Conservation (phyloP, 2,113 vertebrate genomes). For the Xenopus borealis region DNA sequence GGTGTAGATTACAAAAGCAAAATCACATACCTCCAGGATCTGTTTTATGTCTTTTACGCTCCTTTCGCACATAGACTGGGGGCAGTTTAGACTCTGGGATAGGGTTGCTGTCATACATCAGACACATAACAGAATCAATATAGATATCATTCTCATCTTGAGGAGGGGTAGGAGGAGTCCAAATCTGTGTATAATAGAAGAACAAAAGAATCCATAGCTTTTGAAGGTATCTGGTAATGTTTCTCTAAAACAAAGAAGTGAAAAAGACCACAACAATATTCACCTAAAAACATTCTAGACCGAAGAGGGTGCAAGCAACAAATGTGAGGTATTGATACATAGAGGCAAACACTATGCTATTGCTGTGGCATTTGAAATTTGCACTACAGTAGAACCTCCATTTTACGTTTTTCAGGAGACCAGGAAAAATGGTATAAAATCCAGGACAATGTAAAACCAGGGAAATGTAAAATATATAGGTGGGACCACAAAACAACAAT, state of each 20-base stretch:
- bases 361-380: neutral
- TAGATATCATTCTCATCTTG: constrained; percentile 93
- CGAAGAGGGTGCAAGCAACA: too few species aligned
- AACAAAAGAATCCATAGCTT: neutral
- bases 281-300: too few species aligned
- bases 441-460: too few species aligned
- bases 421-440: too few species aligned
- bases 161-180: constrained; percentile 90
- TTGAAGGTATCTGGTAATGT: too few species aligned
- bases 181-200: constrained; percentile 67
- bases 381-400: too few species aligned
- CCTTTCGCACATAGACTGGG: constrained; percentile 84
- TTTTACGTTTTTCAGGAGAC: too few species aligned
- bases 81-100: constrained; percentile 87
- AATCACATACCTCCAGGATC: constrained; percentile 73
- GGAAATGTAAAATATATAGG: too few species aligned
- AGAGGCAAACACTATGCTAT: neutral
- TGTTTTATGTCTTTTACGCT: constrained; percentile 85
- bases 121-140: constrained; percentile 88
- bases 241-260: too few species aligned
- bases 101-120: constrained; percentile 85
- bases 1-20: too few species aligned
- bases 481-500: too few species aligned
- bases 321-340: neutral
- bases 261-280: too few species aligned